Evolutionary conservation across 2,888 invertebrate species (phyloP), one percentile per base, ranked within the genome.

Genomic region (Nycteola revayana): DNA sequence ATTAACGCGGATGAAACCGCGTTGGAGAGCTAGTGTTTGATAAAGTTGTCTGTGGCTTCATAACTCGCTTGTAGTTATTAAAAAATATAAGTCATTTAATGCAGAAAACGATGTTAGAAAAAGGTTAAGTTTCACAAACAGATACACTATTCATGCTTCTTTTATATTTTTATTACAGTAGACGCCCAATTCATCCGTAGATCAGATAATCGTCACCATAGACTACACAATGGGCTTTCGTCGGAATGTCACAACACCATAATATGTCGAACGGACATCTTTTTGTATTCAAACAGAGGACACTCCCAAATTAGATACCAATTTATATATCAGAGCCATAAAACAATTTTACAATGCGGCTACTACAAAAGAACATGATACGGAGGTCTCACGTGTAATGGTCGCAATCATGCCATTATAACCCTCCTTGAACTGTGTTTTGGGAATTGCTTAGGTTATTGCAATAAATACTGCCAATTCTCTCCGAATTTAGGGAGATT

Each of bases 291-390:
- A 10, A 31, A 36, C 46, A 42, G 38, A 41, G 42, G 42, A 49
- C 52, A 42, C 42, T 38, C 36, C 41, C 29, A 42, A 60, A 60
- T 57, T 49, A 42, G 47, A 47, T 32, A 35, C 38, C 60, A 66
- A 68, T 70, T 67, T 58, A 53, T 48, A 35, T 50, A 64, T 60
- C 43, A 54, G 32, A 43, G 39, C 32, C 28, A 52, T 42, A 55
- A 65, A 62, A 64, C 65, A 70, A 68, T 61, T 70, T 60, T 39
- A 27, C 28, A 55, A 52, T 42, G 52, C 72, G 69, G 71, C 62
- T 41, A 45, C 50, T 55, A 65, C 57, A 66, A 68, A 65, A 58
- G 58, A n/a, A n/a, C n/a, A n/a, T n/a, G n/a, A n/a, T n/a, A n/a
- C n/a, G n/a, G n/a, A 14, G 14, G 5, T 14, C 14, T 14, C 14